Evolutionary conservation across 92 coral and sea anemone species (phyloP), one percentile per base, ranked within the genome.

Genomic region (Zoanthus sansibaricus): DNA sequence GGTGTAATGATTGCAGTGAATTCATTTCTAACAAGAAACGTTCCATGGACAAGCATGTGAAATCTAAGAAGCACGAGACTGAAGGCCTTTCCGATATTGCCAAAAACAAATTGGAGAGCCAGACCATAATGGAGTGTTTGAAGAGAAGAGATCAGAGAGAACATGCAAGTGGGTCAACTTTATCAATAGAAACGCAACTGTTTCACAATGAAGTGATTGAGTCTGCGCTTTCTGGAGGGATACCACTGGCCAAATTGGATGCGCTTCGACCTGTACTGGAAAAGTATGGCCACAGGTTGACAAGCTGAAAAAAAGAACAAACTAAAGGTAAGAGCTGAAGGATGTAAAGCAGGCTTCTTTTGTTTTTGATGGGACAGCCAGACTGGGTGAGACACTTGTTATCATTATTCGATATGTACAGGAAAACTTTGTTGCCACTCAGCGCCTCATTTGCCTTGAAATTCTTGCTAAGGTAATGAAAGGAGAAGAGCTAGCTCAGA

Each of bases 211-310:
- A 58, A 58, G 66, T 58, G 66, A 20, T 58, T 0, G 66, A 58
- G 66, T 58, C 66, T 58, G 66, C n/a, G n/a, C 66, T 58, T 58
- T 58, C 66, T 58, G 66, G 20, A 58, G 66, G 66, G 66, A 11
- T 58, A 58, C 20, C 66, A 58, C 66, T 58, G 66, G 66, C 66
- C 14, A 58, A 58, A 58, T 58, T 58, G 66, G 66, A 58, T 58
- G 66, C 18, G 66, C 66, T 58, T 58, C 66, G 3, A 58, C 66
- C 21, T 58, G 66, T 58, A 58, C 66, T 58, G 66, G 16, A 58
- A 58, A 58, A 16, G 66, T 58, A 58, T 58, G 66, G 66, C 66
- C 16, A 14, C 17, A 11, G 16, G 66, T 11, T 11, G 17, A 58
- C 54, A 3, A 7, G 54, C 12, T 10, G 9, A 52, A 4, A 12